A percentile compares a stretch with the other conserved stretches of the same genome.
These are phyloP conservation scores for Saguinus imperator DNA, from an alignment of 2,113 vertebrate species.

Conservation along the genomic window DNA sequence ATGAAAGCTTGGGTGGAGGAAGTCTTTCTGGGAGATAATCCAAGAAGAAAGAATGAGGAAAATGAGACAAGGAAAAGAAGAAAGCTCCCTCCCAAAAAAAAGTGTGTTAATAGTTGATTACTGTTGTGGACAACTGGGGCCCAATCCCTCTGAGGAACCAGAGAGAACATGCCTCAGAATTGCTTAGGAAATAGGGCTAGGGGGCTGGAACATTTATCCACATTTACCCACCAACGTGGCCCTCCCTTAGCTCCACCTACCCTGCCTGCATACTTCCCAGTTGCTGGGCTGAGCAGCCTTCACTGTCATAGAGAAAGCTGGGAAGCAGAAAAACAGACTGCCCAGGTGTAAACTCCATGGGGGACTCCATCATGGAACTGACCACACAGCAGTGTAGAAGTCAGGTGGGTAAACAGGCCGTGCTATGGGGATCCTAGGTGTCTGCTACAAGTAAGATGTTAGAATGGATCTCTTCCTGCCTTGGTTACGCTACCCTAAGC, in stretches of 20 bases:
- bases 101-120: not conserved
- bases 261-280: too few relatives aligned
- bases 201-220: not conserved
- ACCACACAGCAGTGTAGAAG: not conserved
- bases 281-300: not conserved
- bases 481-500: not conserved
- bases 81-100: not conserved
- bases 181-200: not conserved
- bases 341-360: not conserved
- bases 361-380: not conserved
- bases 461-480: not conserved
- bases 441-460: not conserved
- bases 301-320: not conserved
- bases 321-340: not conserved
- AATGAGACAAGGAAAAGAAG: not conserved
- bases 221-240: accelerated
- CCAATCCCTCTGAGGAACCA: not conserved
- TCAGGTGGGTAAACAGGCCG: not conserved
- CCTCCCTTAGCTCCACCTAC: not conserved
- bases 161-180: not conserved
- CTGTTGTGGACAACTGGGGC: not conserved
- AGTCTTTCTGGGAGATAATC: not conserved
- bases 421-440: not conserved
- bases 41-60: not conserved
- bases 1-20: not conserved